Percentiles rank a stretch among this genome's conserved stretches.
Conservation (phyloP, 2,113 vertebrate species). For the Lampris megalopsis region DNA sequence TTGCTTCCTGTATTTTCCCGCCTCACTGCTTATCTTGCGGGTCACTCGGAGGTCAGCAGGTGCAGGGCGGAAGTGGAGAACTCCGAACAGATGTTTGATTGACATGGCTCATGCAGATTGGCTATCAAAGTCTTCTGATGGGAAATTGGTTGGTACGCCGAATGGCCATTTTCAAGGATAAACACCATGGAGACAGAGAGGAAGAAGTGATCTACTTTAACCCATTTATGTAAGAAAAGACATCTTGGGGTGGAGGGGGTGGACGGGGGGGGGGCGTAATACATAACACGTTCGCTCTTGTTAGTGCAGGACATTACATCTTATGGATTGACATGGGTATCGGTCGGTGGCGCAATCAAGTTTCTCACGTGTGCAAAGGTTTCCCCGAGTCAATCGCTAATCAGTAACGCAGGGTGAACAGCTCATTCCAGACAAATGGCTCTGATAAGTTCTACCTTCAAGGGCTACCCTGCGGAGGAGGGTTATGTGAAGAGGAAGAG, state of each 20-base stretch:
- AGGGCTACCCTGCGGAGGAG: conserved; percentile 69
- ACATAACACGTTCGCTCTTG: conserved; percentile 48
- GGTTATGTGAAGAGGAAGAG: conserved; percentile 72
- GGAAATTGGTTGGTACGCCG: conserved; percentile 68
- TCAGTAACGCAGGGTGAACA: conserved; percentile 74
- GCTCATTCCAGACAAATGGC: conserved; percentile 71
- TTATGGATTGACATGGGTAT: conserved; percentile 53
- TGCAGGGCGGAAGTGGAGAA: conserved; percentile 79
- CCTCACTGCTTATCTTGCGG: conserved; percentile 79
- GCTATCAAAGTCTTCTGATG: conserved; percentile 80
- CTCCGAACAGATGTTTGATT: conserved; percentile 86
- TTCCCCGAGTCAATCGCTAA: conserved; percentile 67
- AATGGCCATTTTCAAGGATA: conserved; percentile 68
- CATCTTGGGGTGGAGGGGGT: no score
- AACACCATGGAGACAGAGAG: conserved; percentile 68
- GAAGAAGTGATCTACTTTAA: conserved; percentile 48
- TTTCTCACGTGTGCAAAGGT: conserved; percentile 61
- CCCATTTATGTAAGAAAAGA: not conserved
- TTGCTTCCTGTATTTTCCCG: conserved; percentile 78
- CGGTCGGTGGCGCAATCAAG: conserved; percentile 66
- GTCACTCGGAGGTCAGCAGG: conserved; percentile 85
- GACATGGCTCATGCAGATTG: conserved; percentile 83
- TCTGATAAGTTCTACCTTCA: conserved; percentile 75
- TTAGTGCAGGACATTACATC: conserved; percentile 67
- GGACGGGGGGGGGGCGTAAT: not conserved